Evolutionary conservation across 2,888 invertebrate genomes (phyloP).

Genomic region (Machimus rusticus): DNA sequence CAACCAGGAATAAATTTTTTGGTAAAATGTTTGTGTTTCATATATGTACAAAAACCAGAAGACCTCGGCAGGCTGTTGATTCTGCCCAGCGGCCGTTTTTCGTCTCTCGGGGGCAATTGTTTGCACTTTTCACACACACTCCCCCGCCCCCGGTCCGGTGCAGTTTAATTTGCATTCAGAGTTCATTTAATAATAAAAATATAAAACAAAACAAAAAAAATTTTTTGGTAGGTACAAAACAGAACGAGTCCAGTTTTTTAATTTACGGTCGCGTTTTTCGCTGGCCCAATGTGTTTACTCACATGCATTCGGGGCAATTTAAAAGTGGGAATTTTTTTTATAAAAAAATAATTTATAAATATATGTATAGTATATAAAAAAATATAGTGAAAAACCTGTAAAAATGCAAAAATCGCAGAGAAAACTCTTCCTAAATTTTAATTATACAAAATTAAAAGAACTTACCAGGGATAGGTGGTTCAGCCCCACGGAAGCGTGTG

Average conservation of each 20-base stretch:
- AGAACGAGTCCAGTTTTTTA: background rate
- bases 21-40: background rate
- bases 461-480: background rate
- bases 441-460: conserved; percentile 1
- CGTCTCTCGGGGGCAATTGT: background rate
- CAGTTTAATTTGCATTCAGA: conserved; percentile 1
- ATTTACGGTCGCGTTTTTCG: background rate
- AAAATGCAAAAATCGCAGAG: background rate
- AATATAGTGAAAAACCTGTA: background rate
- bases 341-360: background rate
- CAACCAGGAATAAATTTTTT: background rate
- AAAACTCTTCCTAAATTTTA: conserved; percentile 14
- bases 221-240: background rate
- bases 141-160: background rate
- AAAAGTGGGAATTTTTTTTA: background rate
- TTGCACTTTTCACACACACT: background rate
- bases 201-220: background rate
- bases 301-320: background rate
- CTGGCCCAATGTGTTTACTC: background rate
- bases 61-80: background rate
- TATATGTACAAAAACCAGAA: background rate
- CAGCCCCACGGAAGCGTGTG: background rate
- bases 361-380: background rate
- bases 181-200: conserved; percentile 10
- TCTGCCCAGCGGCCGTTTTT: background rate